Base-by-base conservation (phyloP, 2,888 invertebrate genomes). In the Coelinius sp. region DNA sequence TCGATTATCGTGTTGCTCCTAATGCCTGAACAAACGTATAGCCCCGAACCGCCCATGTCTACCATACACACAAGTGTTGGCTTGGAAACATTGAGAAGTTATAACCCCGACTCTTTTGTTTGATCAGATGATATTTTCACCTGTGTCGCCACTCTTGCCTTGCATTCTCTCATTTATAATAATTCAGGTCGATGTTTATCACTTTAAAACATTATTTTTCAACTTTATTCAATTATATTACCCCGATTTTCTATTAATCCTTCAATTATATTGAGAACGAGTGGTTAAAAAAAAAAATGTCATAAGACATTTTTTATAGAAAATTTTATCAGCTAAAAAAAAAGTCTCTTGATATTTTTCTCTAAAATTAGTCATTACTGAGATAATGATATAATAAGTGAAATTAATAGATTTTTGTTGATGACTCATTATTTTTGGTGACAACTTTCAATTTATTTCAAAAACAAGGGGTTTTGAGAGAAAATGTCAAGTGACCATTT, bases 121-220 rank as follows among this genome's bases (percentile, higher is more conserved):
- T 84, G 75, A 74, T 79, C 82, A 83, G 82, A 81, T 84, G 81
- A 82, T 81, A 80, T 81, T 80, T 80, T 80, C 80, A 82, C 78
- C 78, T 76, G 77, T 80, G 79, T 66, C 74, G 63, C 27, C 81
- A 82, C 83, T 83, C 24, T 53, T 14, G 44, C 8, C n/a, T 4
- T 63, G 41, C 25, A 25, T 70, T 49, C 53, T 49, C 56, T 17
- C 59, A 17, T 20, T 65, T 27, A 25, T 27, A 65, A 46, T 64
- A 20, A n/a, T 25, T 46, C 49, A 17, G 44, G 3, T 20, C 46
- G 20, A 49, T 49, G n/a, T 49, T 49, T 20, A 49, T 49, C 8
- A 20, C 17, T 0, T 17, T 10, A 64, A 49, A 52, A 22, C 0
- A 52, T 52, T 22, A 52, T 25, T 59, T 52, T 52, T 14, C 12